Base-by-base conservation (phyloP, 1,140 invertebrate genomes). In the Drosophila ohnishii region DNA sequence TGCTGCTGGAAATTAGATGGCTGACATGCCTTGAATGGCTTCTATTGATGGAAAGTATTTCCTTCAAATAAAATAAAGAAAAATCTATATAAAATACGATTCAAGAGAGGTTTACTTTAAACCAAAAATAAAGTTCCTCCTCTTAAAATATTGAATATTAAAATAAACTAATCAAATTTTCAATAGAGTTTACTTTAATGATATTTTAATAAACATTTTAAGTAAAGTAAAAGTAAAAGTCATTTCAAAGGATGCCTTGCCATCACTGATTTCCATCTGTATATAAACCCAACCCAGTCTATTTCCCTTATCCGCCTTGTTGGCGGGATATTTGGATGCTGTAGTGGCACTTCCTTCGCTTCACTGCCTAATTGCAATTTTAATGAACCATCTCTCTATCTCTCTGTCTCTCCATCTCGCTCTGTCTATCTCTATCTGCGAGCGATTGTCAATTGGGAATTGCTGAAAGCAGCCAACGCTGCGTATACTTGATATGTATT, bases 401-500 rank as follows among this genome's bases (percentile, higher is more conserved):
- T 28, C 7, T n/a, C 13, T n/a, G 3, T 16, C 40, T 44, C 5
- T 34, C 7, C 13, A 4, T 9, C 34, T 39, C 7, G 9, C 30
- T 47, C 7, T 47, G 2, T 39, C 45, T n/a, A 14, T 28, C 11
- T 28, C 25, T 48, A n/a, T 28, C 47, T 22, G 14, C 7, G n/a
- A 51, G 35, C 47, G 10, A 19, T 58, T 70, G 67, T 59, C 65
- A 40, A 39, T 37, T 30, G 48, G 66, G 28, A 56, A 47, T 57
- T 48, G 64, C 34, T 57, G 63, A 34, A 19, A 42, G 62, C 40
- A 16, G 64, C 19, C 30, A 40, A 63, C 56, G 40, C 70, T 67
- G 70, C 78, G 83, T 79, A 85, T 86, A 64, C 79, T 82, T 72
- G 66, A 87, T 69, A 53, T 69, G 42, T 73, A 69, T 88, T 86